phyloP scores from a whole-genome alignment of 2,113 vertebrate genomes.

The Centrocercus urophasianus region DNA sequence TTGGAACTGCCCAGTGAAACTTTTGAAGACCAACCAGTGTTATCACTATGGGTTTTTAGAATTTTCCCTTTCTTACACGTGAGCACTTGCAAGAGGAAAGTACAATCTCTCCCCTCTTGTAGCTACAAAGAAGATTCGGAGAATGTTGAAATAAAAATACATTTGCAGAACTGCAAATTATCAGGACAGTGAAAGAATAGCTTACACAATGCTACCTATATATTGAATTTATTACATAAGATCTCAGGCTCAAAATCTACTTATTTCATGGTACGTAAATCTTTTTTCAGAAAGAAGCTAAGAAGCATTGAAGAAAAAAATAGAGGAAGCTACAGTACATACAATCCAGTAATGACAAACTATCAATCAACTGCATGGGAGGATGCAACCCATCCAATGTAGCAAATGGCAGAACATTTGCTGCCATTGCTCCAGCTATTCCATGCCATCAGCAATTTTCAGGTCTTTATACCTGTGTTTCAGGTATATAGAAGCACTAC shows the following conservation, averaged over 20 bases:
- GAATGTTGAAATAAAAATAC: neutral
- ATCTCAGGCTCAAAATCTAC: neutral
- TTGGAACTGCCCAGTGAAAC: neutral
- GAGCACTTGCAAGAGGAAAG: neutral
- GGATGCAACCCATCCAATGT: neutral
- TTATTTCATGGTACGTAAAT: neutral
- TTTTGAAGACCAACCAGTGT: neutral
- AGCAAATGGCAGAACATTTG: neutral
- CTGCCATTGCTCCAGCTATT: neutral
- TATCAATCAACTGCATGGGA: neutral
- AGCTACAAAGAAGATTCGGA: neutral
- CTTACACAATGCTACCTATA: fast-evolving
- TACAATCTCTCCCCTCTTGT: neutral
- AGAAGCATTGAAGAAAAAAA: neutral
- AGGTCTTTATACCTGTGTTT: neutral
- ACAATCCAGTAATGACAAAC: neutral
- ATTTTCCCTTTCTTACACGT: neutral
- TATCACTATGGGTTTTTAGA: neutral
- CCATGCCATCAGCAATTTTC: neutral
- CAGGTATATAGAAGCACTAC: neutral
- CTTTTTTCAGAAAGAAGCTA: neutral
- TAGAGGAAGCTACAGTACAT: neutral
- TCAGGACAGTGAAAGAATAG: neutral
- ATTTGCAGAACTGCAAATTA: neutral
- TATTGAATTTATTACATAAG: neutral